Base-by-base conservation (phyloP, 53 echinoderm and acorn worm genomes). In the Crossaster papposus region DNA sequence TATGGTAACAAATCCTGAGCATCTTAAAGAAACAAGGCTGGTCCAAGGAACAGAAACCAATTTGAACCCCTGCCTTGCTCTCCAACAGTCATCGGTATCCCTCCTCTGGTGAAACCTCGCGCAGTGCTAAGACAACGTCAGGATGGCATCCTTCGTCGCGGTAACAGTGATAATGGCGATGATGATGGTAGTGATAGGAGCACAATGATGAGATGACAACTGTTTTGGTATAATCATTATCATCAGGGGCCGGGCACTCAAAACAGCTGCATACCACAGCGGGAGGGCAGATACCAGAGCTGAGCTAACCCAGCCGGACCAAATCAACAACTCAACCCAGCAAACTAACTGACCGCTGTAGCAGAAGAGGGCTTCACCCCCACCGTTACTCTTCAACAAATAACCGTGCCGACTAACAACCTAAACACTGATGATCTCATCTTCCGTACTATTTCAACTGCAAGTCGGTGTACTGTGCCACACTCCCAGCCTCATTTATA, bases 201-300 rank as follows among this genome's bases (percentile, higher is more conserved):
- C 34, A 81, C 58, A 58, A 73, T 53, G 72, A 72, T 30, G 38
- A 70, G 72, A 18, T 29, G 73, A 73, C 85, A 85, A 85, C 85
- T 85, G 85, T 85, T 72, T 72, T 15, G 26, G n/a, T n/a, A n/a
- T n/a, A n/a, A n/a, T n/a, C n/a, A n/a, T n/a, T 83, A 34, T 11
- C 36, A 65, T 65, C 65, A 83, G 83, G 70, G 65, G 58, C 58
- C 36, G 29, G 24, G 35, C 83, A 37, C 38, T 12, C 70, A 14
- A 2, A 64, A 28, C 34, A 36, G 51, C 72, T 28, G 73, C 85
- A 85, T 85, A 72, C 85, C 85, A 85, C 85, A 72, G 85, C 72
- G 28, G 82, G 82, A 72, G 51, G 54, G 35, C 38, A 30, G 36
- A 58, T 18, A 15, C 58, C 13, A 10, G 13, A 62, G 36, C 64